Conservation (phyloP, 2,113 vertebrate genomes). For the Spilogale gracilis region DNA sequence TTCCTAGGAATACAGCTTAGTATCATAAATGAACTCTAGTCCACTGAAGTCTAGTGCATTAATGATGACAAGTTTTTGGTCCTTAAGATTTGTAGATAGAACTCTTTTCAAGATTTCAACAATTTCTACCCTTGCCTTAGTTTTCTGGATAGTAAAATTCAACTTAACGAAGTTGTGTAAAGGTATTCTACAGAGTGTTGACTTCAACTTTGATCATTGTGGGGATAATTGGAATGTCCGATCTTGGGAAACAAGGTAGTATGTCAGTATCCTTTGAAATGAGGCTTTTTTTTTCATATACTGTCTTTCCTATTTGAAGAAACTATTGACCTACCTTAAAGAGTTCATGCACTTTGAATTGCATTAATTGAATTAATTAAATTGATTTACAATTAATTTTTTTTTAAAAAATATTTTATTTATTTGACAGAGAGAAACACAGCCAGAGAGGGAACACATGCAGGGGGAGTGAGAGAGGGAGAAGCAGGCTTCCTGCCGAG, state of each 20-base stretch:
- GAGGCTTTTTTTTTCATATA: neutral
- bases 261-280: conserved; percentile 21
- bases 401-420: too few species aligned
- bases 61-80: neutral
- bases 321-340: neutral
- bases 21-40: conserved; percentile 29
- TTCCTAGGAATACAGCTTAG: neutral
- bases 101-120: neutral
- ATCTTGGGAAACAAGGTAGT: neutral
- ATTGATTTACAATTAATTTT: neutral
- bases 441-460: too few species aligned
- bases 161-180: conserved; percentile 3
- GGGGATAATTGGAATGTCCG: conserved; percentile 5
- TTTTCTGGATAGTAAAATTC: conserved; percentile 46
- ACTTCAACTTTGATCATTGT: conserved; percentile 33
- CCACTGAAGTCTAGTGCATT: neutral
- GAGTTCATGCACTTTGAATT: conserved; percentile 13
- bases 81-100: neutral
- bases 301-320: neutral
- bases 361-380: neutral
- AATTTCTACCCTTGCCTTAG: conserved; percentile 29
- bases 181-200: neutral
- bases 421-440: too few species aligned
- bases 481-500: too few species aligned
- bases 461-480: too few species aligned